A percentile compares a stretch with the other conserved stretches of the same genome.
Conservation (phyloP, 53 echinoderm and acorn worm genomes). For the Astropecten irregularis region DNA sequence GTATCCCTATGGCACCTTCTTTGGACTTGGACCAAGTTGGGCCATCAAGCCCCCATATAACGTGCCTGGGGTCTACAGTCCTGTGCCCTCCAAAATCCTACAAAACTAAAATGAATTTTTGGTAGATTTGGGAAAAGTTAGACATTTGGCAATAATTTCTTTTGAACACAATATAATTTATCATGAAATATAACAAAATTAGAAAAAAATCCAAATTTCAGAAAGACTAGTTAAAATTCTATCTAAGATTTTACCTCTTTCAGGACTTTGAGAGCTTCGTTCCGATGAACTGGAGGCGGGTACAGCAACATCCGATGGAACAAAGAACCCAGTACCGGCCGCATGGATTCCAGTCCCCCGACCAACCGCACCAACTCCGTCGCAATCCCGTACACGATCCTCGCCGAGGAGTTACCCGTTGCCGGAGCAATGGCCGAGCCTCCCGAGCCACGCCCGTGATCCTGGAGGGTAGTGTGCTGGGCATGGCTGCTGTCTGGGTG, state of each 20-base stretch:
- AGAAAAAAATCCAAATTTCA: too few relatives aligned
- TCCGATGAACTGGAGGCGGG: constrained; percentile 90
- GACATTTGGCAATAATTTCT: too few relatives aligned
- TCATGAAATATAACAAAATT: too few relatives aligned
- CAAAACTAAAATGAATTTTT: too few relatives aligned
- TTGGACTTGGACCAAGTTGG: too few relatives aligned
- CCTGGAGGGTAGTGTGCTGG: constrained; percentile 46
- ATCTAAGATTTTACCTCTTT: constrained; percentile 89
- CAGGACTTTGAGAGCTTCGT: constrained; percentile 91
- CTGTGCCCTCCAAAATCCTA: too few relatives aligned
- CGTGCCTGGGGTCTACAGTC: too few relatives aligned
- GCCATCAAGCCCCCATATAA: too few relatives aligned
- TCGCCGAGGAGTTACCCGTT: constrained; percentile 66
- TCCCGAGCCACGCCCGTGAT: constrained; percentile 92
- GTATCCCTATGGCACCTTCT: too few relatives aligned
- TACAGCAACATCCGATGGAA: constrained; percentile 91
- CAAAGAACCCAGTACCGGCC: constrained; percentile 90
- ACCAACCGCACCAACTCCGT: constrained; percentile 86
- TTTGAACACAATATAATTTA: too few relatives aligned
- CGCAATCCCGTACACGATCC: constrained; percentile 88
- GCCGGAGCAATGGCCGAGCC: constrained; percentile 74
- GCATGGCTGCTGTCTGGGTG: constrained; percentile 52
- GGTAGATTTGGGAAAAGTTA: too few relatives aligned
- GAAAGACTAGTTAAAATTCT: too few relatives aligned
- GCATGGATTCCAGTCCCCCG: constrained; percentile 87